Conservation (phyloP, 2,113 vertebrate genomes). For the Oreochromis tanganicae region DNA sequence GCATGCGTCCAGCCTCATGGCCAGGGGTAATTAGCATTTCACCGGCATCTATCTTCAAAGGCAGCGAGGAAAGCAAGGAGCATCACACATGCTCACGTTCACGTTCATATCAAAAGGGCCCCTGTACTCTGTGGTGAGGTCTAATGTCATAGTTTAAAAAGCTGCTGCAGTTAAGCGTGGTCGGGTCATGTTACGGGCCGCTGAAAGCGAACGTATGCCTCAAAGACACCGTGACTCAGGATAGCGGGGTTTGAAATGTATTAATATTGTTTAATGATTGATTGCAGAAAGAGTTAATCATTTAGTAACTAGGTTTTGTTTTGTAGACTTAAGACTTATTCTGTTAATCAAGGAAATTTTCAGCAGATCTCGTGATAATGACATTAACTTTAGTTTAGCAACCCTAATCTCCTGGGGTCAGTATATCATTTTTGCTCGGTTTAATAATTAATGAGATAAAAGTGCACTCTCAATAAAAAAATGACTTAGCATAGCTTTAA, state of each 20-base stretch:
- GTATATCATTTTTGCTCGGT: not conserved
- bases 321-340: not conserved
- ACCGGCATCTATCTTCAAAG: conserved; percentile 62
- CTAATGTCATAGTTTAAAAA: conserved; percentile 41
- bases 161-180: conserved; percentile 19
- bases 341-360: not conserved
- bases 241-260: not conserved
- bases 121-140: conserved; percentile 27
- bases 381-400: not conserved
- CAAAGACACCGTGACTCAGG: not conserved
- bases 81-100: conserved; percentile 6
- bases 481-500: not conserved
- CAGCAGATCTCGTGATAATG: not conserved
- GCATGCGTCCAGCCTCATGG: conserved; percentile 40
- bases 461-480: not conserved
- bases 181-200: not conserved
- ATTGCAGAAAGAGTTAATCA: not conserved
- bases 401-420: not conserved
- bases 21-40: conserved; percentile 60
- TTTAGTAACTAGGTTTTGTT: not conserved
- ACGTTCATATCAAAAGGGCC: conserved; percentile 45
- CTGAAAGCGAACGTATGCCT: not conserved
- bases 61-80: conserved; percentile 24
- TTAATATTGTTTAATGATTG: not conserved
- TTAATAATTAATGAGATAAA: not conserved